Conservation (phyloP, 1,140 invertebrate species). For the Leptonema lineaticorne region DNA sequence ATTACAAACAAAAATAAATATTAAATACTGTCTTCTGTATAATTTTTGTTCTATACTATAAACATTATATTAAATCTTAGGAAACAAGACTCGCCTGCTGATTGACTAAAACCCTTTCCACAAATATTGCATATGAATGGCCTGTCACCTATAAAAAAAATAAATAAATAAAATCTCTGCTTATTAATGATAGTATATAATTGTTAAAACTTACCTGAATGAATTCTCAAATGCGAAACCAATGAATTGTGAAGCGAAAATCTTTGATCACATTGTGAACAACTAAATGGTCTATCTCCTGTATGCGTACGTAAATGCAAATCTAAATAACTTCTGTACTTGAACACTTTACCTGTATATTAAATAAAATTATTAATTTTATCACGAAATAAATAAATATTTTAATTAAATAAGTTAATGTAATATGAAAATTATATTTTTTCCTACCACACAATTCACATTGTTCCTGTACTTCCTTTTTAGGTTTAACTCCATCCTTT, state of each 20-base stretch:
- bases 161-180: conserved; percentile 8
- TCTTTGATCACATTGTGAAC: conserved; percentile 34
- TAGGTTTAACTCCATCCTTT: not conserved
- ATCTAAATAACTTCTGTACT: conserved; percentile 37
- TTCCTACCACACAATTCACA: conserved; percentile 39
- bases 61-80: not conserved
- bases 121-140: conserved; percentile 38
- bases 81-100: conserved; percentile 24
- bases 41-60: conserved; percentile 6
- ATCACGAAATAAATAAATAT: conserved; percentile 13
- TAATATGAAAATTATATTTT: not conserved
- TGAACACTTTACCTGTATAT: conserved; percentile 40
- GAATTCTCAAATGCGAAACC: conserved; percentile 31
- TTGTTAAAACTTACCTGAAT: conserved; percentile 29
- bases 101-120: conserved; percentile 38
- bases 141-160: conserved; percentile 31
- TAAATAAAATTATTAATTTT: no score
- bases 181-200: not conserved
- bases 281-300: conserved; percentile 36
- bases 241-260: conserved; percentile 33
- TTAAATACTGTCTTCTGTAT: conserved; percentile 12
- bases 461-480: conserved; percentile 35
- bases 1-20: conserved; percentile 5
- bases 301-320: conserved; percentile 37
- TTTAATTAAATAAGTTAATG: conserved; percentile 10